A percentile compares a stretch with the other conserved stretches of the same genome.
These are phyloP conservation scores for Drosophila merina DNA, from an alignment of 2,888 invertebrate species.

Conservation along the genomic window DNA sequence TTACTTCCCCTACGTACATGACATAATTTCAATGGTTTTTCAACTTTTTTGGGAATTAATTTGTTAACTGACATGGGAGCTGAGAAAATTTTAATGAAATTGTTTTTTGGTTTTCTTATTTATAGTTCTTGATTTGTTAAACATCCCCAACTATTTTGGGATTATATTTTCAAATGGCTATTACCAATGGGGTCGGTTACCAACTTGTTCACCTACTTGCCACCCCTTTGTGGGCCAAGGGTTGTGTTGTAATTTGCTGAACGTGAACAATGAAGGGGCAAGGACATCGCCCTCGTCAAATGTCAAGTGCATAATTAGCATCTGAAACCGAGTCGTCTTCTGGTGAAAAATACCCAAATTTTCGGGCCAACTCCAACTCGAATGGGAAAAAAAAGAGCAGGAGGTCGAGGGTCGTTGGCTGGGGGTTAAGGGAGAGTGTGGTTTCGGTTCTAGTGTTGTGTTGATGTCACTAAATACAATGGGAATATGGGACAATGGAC, in stretches of 20 bases:
- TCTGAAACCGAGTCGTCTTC: slow-evolving; percentile 48
- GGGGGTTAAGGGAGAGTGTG: slow-evolving; percentile 11
- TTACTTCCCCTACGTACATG: background rate
- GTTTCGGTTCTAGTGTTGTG: slow-evolving; percentile 14
- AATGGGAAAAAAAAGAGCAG: slow-evolving; percentile 20
- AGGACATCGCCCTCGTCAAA: slow-evolving; percentile 63
- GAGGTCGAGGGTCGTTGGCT: slow-evolving; percentile 22
- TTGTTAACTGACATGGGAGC: background rate
- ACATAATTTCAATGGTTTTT: background rate
- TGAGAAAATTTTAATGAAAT: slow-evolving; percentile 1
- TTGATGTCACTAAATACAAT: slow-evolving; percentile 43
- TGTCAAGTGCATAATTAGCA: slow-evolving; percentile 78
- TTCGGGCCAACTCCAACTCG: slow-evolving; percentile 13
- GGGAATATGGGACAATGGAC: slow-evolving; percentile 39
- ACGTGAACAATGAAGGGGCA: slow-evolving; percentile 31
- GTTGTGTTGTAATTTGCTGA: slow-evolving; percentile 46
- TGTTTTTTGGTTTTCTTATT: background rate
- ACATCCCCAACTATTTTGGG: background rate
- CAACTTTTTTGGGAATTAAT: background rate
- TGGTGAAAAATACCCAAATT: slow-evolving; percentile 43
- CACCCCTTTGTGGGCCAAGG: slow-evolving; percentile 23
- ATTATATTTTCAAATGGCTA: background rate
- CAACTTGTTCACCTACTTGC: slow-evolving; percentile 4
- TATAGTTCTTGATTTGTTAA: too few relatives aligned
- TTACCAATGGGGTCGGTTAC: slow-evolving; percentile 1